phyloP scores from a whole-genome alignment of 2,113 vertebrate species.

The Dromas ardeola region DNA sequence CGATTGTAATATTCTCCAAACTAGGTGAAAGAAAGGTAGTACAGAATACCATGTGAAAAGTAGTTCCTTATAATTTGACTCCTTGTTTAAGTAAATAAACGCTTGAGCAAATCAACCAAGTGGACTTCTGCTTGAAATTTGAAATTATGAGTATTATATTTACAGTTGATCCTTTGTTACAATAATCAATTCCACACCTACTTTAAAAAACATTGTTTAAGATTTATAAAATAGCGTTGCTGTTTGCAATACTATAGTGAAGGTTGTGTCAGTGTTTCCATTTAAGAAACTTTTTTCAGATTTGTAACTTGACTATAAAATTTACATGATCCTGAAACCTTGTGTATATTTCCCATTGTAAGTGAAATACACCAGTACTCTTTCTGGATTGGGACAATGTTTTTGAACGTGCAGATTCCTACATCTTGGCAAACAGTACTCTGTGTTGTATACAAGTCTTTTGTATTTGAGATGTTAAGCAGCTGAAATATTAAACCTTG shows the following conservation, averaged over 20 bases:
- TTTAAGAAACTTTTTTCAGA: slow-evolving; percentile 81
- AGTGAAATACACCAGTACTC: slow-evolving; percentile 33
- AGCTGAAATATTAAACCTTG: slow-evolving; percentile 21
- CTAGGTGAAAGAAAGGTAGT: background rate
- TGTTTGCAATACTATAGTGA: slow-evolving; percentile 86
- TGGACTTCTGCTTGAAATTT: slow-evolving; percentile 62
- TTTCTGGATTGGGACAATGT: slow-evolving; percentile 40
- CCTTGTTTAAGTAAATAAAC: background rate
- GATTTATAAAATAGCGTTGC: slow-evolving; percentile 73
- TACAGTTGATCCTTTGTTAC: slow-evolving; percentile 52
- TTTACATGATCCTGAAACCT: slow-evolving; percentile 78
- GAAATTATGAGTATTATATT: slow-evolving; percentile 9
- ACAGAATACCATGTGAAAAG: background rate
- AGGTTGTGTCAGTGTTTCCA: slow-evolving; percentile 85
- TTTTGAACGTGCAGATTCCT: slow-evolving; percentile 33
- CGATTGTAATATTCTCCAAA: slow-evolving; percentile 9
- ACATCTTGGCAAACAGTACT: background rate
- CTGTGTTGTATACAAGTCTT: background rate
- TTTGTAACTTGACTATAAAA: slow-evolving; percentile 81
- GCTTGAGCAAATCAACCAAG: slow-evolving; percentile 36
- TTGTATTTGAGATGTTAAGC: slow-evolving; percentile 7
- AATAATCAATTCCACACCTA: slow-evolving; percentile 7
- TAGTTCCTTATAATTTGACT: background rate
- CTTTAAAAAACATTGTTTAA: slow-evolving; percentile 59
- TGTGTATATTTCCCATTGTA: slow-evolving; percentile 72